phyloP scores from a whole-genome alignment of 2,113 vertebrate genomes.

The Eclectus roratus region DNA sequence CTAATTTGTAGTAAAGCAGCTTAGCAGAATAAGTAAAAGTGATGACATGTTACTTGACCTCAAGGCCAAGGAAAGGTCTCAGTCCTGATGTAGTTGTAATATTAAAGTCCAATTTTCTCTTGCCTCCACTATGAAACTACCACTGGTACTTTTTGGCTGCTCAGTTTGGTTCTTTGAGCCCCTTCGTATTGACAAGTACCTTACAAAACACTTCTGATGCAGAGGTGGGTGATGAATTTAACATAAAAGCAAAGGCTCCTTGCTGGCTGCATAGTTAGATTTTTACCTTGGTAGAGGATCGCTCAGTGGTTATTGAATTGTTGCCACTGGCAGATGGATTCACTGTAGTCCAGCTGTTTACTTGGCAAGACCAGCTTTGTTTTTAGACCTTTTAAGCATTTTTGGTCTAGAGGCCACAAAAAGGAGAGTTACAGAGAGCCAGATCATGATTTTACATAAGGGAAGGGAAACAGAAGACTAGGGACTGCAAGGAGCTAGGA shows the following conservation, averaged over 20 bases:
- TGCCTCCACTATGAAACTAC: background rate
- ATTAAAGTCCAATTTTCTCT: background rate
- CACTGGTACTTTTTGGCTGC: background rate
- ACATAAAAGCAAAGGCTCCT: background rate
- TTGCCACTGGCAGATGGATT: background rate
- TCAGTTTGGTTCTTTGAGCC: background rate
- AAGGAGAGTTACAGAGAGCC: background rate
- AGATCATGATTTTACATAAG: background rate
- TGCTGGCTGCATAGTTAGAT: background rate
- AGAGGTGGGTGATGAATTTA: background rate
- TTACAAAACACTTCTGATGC: background rate
- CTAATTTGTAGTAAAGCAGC: background rate
- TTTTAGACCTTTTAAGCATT: background rate
- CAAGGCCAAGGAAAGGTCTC: background rate
- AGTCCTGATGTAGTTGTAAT: background rate
- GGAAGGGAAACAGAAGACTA: background rate
- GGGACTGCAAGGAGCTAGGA: background rate
- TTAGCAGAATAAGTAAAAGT: background rate
- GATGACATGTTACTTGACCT: background rate
- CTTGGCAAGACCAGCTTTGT: background rate
- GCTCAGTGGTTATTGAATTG: background rate
- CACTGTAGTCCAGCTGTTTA: slow-evolving; percentile 8
- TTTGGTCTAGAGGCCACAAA: background rate
- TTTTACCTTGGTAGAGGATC: background rate
- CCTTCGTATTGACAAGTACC: background rate